A percentile compares a stretch with the other conserved stretches of the same genome.
phyloP scores from a whole-genome alignment of 2,113 vertebrate species.

The Thymallus thymallus region DNA sequence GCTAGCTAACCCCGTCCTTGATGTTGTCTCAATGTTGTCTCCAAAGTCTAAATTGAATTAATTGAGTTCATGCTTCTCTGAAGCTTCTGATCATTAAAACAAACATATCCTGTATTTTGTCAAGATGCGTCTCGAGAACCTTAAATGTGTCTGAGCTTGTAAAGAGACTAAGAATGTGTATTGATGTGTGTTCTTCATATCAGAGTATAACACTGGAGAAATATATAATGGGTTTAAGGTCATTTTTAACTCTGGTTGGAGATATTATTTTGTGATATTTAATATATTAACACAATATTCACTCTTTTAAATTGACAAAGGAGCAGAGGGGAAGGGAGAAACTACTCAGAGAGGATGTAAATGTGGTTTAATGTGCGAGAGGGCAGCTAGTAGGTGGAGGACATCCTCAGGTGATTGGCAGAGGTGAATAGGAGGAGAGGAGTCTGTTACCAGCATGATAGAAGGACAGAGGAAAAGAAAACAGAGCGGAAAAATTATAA shows the following conservation, averaged over 20 bases:
- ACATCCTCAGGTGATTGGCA: constrained; percentile 51
- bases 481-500: neutral
- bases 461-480: constrained; percentile 29
- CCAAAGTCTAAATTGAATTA: neutral
- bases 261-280: constrained; percentile 7
- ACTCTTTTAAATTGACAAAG: constrained; percentile 36
- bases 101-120: neutral
- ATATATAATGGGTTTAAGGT: neutral
- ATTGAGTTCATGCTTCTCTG: neutral
- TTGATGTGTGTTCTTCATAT: neutral
- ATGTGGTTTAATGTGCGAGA: constrained; percentile 55
- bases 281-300: constrained; percentile 21
- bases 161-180: neutral
- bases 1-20: neutral
- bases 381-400: constrained; percentile 53
- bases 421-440: constrained; percentile 6
- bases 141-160: neutral
- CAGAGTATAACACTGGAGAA: neutral
- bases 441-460: constrained; percentile 47
- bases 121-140: neutral
- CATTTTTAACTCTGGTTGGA: neutral
- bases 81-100: neutral
- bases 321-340: constrained; percentile 17
- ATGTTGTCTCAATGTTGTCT: constrained; percentile 12
- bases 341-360: constrained; percentile 39